Conservation (phyloP, 64 coral and sea anemone species). For the Hydrozoanthus tunicans region DNA sequence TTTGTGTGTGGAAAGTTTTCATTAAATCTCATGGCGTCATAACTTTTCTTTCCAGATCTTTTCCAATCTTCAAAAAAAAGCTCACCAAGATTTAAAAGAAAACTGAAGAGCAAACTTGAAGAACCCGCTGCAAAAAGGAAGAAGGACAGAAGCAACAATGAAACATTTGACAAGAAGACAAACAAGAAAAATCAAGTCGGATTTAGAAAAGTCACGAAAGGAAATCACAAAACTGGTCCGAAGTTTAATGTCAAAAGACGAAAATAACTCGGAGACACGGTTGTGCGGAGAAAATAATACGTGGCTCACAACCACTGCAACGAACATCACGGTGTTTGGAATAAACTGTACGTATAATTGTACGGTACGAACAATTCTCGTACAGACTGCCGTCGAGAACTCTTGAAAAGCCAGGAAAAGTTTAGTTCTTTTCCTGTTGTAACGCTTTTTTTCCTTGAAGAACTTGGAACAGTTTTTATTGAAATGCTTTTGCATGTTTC, state of each 20-base stretch:
- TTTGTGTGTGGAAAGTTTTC: background rate
- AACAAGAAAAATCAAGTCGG: background rate
- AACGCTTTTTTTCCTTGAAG: too few relatives aligned
- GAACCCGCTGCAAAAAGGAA: slow-evolving; percentile 18
- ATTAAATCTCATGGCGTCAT: background rate
- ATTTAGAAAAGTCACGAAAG: slow-evolving; percentile 12
- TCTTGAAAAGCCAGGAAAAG: too few relatives aligned
- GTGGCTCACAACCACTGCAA: too few relatives aligned
- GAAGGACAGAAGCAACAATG: background rate
- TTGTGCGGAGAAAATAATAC: too few relatives aligned
- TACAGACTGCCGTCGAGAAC: too few relatives aligned
- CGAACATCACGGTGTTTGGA: background rate
- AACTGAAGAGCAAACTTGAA: background rate
- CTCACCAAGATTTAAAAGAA: background rate
- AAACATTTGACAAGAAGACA: background rate
- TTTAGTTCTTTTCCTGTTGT: too few relatives aligned
- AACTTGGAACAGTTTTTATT: too few relatives aligned
- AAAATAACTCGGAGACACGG: background rate
- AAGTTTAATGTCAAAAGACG: slow-evolving; percentile 31
- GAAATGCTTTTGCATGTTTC: too few relatives aligned
- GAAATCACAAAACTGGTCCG: slow-evolving; percentile 24
- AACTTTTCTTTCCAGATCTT: slow-evolving; percentile 1
- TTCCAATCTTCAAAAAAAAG: slow-evolving; percentile 49
- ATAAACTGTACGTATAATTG: too few relatives aligned
- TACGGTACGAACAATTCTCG: too few relatives aligned